Evolutionary conservation across 2,888 invertebrate genomes (phyloP).

Genomic region (Pseudococcus longispinus): DNA sequence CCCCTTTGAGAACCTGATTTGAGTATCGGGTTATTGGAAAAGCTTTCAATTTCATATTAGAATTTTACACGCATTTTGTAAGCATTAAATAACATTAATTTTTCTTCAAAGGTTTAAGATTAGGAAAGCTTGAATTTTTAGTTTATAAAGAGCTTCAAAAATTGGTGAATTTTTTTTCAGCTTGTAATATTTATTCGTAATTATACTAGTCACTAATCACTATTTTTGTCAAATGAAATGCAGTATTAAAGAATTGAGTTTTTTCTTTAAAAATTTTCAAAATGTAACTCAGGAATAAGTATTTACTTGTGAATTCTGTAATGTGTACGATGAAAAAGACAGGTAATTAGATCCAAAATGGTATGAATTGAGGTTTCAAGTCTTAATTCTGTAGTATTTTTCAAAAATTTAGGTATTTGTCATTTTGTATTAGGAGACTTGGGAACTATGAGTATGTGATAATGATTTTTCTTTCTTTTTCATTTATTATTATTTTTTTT

Average conservation of each 20-base stretch:
- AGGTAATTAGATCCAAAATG: not conserved
- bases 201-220: not conserved
- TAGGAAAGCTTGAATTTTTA: not conserved
- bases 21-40: not conserved
- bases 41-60: not conserved
- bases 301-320: too few species aligned
- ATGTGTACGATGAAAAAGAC: not conserved
- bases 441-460: slow-evolving; percentile 39
- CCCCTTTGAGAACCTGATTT: not conserved
- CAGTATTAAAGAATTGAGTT: not conserved
- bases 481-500: not conserved
- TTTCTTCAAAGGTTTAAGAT: not conserved
- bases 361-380: not conserved
- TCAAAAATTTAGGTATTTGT: not conserved
- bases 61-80: not conserved
- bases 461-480: slow-evolving; percentile 11
- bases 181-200: not conserved
- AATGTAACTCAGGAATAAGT: not conserved
- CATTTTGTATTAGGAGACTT: slow-evolving; percentile 18
- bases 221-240: not conserved
- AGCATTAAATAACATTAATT: not conserved
- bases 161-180: not conserved
- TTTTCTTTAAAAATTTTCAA: not conserved
- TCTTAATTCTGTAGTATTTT: not conserved
- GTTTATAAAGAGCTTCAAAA: not conserved